These are phyloP conservation scores for Lophotriccus pileatus DNA, from an alignment of 2,797 vertebrate species.

Conservation along the genomic window DNA sequence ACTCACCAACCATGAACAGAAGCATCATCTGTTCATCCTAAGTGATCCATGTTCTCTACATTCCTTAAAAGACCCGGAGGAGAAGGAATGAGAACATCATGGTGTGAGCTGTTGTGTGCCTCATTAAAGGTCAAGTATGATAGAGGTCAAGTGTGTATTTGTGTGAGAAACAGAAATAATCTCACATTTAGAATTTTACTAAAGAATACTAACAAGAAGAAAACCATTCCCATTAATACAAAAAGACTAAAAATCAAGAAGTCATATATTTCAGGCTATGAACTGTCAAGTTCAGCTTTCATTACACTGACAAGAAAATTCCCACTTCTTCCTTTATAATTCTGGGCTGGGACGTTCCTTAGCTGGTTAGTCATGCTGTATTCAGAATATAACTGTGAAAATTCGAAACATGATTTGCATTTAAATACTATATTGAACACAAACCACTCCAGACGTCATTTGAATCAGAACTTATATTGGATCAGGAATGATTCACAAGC, in stretches of 20 bases:
- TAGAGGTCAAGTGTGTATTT: not conserved
- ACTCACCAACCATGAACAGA: not conserved
- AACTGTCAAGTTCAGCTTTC: not conserved
- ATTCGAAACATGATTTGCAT: not conserved
- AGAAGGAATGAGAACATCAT: not conserved
- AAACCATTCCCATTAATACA: not conserved
- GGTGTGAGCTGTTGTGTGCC: not conserved
- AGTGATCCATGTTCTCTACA: not conserved
- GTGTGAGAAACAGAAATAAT: not conserved
- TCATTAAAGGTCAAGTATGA: not conserved
- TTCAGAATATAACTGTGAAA: not conserved
- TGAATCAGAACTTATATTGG: constrained; percentile 32
- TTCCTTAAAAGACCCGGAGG: not conserved
- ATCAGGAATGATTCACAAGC: constrained; percentile 20
- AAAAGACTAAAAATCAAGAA: not conserved
- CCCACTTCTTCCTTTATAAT: not conserved
- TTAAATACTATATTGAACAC: constrained; percentile 35
- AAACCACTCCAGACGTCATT: not conserved
- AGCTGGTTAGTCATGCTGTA: constrained; percentile 29
- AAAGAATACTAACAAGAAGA: not conserved
- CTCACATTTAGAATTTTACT: not conserved
- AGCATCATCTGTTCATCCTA: not conserved
- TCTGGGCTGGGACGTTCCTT: constrained; percentile 1
- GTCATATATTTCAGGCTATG: not conserved
- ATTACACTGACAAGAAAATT: not conserved